Percentiles rank a stretch among this genome's conserved stretches.
Conservation (phyloP, 2,113 vertebrate species). For the Columba livia region DNA sequence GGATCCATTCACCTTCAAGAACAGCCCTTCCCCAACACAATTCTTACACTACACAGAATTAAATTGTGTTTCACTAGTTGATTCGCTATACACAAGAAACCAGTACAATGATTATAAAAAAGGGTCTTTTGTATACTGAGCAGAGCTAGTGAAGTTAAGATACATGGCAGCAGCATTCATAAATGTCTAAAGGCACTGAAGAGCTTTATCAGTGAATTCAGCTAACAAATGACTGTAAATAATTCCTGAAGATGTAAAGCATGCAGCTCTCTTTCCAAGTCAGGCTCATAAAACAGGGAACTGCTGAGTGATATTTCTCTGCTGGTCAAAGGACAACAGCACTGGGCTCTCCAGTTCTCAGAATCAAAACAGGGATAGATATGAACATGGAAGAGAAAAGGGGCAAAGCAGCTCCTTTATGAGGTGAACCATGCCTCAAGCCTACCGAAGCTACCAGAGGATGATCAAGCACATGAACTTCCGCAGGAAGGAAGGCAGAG, state of each 20-base stretch:
- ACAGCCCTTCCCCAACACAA: background rate
- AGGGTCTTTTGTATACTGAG: background rate
- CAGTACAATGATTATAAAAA: background rate
- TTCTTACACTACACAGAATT: background rate
- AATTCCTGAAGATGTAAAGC: constrained; percentile 1
- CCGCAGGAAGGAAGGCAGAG: background rate
- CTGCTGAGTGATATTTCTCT: background rate
- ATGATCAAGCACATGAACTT: background rate
- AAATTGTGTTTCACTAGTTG: background rate
- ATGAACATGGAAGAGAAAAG: background rate
- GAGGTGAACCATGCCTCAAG: background rate
- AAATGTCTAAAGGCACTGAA: constrained; percentile 11
- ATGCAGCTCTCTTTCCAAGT: background rate
- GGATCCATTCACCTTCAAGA: background rate
- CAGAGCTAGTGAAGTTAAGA: background rate
- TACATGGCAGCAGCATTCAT: background rate
- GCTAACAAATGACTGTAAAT: background rate
- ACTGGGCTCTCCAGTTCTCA: background rate
- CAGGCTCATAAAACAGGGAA: background rate
- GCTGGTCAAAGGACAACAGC: background rate
- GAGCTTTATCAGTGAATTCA: background rate
- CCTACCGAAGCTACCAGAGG: background rate
- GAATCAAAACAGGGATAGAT: background rate
- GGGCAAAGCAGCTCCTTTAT: background rate
- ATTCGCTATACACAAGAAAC: background rate